Evolutionary conservation across 2,113 vertebrate species (phyloP).

Genomic region (Gorilla gorilla): DNA sequence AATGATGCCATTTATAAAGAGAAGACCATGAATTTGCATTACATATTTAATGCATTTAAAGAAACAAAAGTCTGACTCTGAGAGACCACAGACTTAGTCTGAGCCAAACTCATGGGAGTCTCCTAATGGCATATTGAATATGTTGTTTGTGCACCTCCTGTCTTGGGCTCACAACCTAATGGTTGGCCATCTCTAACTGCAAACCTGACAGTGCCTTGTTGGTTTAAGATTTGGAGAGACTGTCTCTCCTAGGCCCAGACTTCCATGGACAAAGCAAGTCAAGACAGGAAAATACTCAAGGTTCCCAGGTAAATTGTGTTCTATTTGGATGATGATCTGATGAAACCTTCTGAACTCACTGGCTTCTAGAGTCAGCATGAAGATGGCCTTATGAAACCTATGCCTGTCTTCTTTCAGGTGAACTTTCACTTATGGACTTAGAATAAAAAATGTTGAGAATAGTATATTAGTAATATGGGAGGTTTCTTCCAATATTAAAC

Average conservation of each 20-base stretch:
- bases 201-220: not conserved
- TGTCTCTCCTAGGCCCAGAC: not conserved
- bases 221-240: not conserved
- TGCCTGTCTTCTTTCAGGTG: not conserved
- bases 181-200: not conserved
- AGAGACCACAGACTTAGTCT: not conserved
- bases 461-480: conserved; percentile 14
- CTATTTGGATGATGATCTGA: not conserved
- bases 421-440: not conserved
- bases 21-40: not conserved
- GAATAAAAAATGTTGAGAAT: not conserved
- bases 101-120: not conserved
- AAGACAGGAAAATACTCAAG: not conserved
- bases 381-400: not conserved
- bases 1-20: not conserved
- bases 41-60: not conserved
- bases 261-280: not conserved
- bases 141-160: not conserved
- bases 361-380: not conserved
- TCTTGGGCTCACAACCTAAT: not conserved
- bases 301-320: not conserved
- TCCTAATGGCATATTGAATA: not conserved
- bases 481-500: not conserved
- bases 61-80: not conserved
- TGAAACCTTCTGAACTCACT: not conserved